These are phyloP conservation scores for Champsocephalus esox DNA, from an alignment of 2,797 vertebrate genomes.

Conservation along the genomic window DNA sequence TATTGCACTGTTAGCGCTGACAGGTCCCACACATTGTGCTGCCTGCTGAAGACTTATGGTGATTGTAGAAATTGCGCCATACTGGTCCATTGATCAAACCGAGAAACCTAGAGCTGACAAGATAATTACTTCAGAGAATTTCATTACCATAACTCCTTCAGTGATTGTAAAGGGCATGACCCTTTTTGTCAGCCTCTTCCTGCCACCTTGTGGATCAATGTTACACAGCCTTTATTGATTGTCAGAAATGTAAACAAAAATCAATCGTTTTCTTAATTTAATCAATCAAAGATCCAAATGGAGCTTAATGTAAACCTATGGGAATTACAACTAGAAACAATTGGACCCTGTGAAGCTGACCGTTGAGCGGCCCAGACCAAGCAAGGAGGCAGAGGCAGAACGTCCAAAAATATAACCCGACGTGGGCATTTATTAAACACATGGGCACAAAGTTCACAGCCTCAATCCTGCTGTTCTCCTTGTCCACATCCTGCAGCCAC, in stretches of 20 bases:
- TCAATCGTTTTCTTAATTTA: constrained; percentile 40
- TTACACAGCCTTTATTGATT: constrained; percentile 40
- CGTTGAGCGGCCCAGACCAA: too few relatives aligned
- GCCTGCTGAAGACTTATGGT: constrained; percentile 33
- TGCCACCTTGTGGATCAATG: constrained; percentile 53
- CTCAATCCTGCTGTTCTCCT: too few relatives aligned
- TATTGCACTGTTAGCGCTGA: constrained; percentile 34
- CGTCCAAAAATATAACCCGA: too few relatives aligned
- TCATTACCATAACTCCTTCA: constrained; percentile 50
- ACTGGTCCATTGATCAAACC: constrained; percentile 63
- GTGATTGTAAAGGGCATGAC: constrained; percentile 56
- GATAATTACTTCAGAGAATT: constrained; percentile 62
- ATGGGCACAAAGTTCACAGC: too few relatives aligned
- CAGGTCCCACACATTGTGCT: constrained; percentile 7
- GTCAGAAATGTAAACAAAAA: constrained; percentile 15
- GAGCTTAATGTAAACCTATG: constrained; percentile 18
- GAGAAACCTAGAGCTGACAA: constrained; percentile 47
- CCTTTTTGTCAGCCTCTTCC: constrained; percentile 45
- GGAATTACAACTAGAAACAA: not conserved
- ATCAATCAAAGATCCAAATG: not conserved
- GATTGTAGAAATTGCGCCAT: constrained; percentile 36
- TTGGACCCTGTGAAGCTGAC: not conserved
- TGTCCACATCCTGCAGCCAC: too few relatives aligned
- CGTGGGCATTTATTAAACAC: too few relatives aligned
- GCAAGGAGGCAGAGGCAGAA: too few relatives aligned